Conservation (phyloP, 1,140 invertebrate species). For the Lycorma delicatula region DNA sequence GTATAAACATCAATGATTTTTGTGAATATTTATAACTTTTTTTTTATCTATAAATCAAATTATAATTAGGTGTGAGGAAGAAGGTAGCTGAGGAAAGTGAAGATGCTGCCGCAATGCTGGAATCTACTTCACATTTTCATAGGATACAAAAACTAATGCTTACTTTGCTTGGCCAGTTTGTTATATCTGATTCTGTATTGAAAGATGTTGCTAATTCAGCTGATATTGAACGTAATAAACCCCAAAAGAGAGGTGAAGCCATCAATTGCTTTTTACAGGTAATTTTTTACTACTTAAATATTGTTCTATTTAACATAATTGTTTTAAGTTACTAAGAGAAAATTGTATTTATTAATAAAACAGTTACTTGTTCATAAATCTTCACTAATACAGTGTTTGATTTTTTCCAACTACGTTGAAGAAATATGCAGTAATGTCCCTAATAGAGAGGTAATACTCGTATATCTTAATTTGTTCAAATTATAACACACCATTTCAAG, state of each 20-base stretch:
- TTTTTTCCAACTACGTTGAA: no score
- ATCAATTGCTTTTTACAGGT: slow-evolving; percentile 21
- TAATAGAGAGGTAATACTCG: no score
- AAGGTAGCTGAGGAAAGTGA: slow-evolving; percentile 17
- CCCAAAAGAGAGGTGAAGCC: slow-evolving; percentile 11
- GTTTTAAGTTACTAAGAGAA: no score
- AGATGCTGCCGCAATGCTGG: slow-evolving; percentile 25
- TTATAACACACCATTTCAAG: no score
- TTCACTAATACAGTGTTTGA: no score
- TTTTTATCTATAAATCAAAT: background rate
- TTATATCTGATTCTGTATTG: slow-evolving; percentile 22
- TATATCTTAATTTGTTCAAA: no score
- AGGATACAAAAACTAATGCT: slow-evolving; percentile 60
- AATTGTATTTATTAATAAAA: no score
- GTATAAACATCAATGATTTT: background rate
- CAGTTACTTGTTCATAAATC: no score
- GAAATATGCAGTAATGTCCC: no score
- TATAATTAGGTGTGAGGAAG: slow-evolving; percentile 7
- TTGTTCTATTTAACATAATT: no score
- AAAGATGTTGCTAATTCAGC: slow-evolving; percentile 19
- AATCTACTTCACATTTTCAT: slow-evolving; percentile 48
- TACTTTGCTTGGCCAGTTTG: slow-evolving; percentile 58
- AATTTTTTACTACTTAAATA: no score
- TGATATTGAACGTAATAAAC: slow-evolving; percentile 10
- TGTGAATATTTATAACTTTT: background rate